A percentile compares a stretch with the other conserved stretches of the same genome.
Conservation (phyloP, 2,888 invertebrate genomes). For the Thumatha senex region DNA sequence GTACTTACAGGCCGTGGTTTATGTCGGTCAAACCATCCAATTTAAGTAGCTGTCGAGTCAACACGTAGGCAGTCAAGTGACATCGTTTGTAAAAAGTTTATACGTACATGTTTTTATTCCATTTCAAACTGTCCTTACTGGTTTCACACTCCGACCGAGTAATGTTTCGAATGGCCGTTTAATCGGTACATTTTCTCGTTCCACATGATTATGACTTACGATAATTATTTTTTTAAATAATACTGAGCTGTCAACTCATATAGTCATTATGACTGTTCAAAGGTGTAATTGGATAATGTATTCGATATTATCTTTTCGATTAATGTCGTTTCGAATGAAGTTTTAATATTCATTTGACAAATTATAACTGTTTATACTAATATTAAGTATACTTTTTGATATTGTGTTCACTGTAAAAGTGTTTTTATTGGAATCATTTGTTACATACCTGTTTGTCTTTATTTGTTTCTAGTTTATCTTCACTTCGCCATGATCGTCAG, state of each 20-base stretch:
- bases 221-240: conserved; percentile 46
- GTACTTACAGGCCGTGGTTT: conserved; percentile 37
- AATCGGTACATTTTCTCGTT: conserved; percentile 41
- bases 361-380: conserved; percentile 32
- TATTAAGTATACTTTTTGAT: conserved; percentile 25
- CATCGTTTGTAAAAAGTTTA: conserved; percentile 45
- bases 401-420: no score
- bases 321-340: conserved; percentile 44
- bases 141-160: conserved; percentile 44
- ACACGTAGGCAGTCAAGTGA: conserved; percentile 56
- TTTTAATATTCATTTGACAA: conserved; percentile 48
- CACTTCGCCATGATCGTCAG: no score
- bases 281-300: conserved; percentile 65
- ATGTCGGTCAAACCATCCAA: conserved; percentile 48
- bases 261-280: conserved; percentile 55
- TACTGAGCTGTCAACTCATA: conserved; percentile 57
- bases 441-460: no score
- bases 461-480: no score
- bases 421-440: no score
- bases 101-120: conserved; percentile 44
- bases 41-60: conserved; percentile 55
- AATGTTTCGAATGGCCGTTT: conserved; percentile 32
- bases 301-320: conserved; percentile 65
- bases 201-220: conserved; percentile 38
- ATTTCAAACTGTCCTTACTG: conserved; percentile 43